A percentile compares a stretch with the other conserved stretches of the same genome.
These are phyloP conservation scores for Perca flavescens DNA, from an alignment of 2,113 vertebrate genomes.

Conservation along the genomic window DNA sequence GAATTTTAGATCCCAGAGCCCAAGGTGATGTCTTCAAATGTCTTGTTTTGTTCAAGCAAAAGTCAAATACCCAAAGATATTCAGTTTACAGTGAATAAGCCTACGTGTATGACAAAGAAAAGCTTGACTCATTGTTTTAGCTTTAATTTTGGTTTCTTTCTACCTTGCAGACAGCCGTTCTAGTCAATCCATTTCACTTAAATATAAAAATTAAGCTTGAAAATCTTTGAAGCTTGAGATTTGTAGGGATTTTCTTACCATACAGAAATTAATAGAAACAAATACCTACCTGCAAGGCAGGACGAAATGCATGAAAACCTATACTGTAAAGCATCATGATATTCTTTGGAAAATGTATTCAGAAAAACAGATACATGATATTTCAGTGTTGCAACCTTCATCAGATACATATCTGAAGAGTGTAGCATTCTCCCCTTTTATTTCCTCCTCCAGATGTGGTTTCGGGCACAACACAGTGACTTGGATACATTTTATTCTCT, in stretches of 20 bases:
- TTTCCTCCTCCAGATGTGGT: background rate
- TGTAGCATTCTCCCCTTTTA: background rate
- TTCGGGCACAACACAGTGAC: background rate
- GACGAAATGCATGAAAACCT: background rate
- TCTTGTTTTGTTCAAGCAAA: slow-evolving; percentile 1
- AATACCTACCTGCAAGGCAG: background rate
- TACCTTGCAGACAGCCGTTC: background rate
- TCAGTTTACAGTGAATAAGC: background rate
- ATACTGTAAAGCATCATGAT: background rate
- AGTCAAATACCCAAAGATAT: background rate
- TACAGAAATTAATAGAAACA: background rate
- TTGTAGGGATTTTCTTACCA: background rate
- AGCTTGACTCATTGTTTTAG: background rate
- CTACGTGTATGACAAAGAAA: background rate
- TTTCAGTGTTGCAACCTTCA: slow-evolving; percentile 12
- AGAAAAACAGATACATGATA: background rate
- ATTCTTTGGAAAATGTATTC: background rate
- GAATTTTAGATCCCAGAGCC: background rate
- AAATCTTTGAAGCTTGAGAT: background rate
- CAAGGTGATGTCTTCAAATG: background rate
- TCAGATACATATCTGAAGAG: slow-evolving; percentile 12
- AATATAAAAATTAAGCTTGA: background rate
- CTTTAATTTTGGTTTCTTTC: background rate
- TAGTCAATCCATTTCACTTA: slow-evolving; percentile 6
- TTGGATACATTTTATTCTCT: slow-evolving; percentile 4